Conservation (phyloP, 2,113 vertebrate genomes). For the Prunella himalayana region DNA sequence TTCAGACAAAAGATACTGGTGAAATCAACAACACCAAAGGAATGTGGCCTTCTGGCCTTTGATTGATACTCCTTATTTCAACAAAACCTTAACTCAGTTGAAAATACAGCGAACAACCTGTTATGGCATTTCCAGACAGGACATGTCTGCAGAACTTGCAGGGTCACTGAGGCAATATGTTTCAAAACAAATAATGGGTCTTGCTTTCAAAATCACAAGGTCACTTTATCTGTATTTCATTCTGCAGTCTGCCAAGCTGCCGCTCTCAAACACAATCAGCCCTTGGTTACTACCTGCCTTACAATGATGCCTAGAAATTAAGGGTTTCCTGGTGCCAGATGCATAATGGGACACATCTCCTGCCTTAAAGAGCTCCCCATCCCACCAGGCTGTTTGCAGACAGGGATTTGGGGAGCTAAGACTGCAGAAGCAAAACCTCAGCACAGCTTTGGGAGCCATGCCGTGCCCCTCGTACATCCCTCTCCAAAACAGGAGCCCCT, state of each 20-base stretch:
- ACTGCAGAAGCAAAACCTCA: neutral
- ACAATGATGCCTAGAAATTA: neutral
- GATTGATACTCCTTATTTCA: conserved; percentile 57
- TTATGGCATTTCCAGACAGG: conserved; percentile 39
- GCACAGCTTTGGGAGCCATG: neutral
- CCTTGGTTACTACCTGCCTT: neutral
- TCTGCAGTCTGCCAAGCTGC: neutral
- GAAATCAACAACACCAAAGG: conserved; percentile 37
- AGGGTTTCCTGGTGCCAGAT: neutral
- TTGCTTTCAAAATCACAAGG: conserved; percentile 38
- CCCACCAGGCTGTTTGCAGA: neutral
- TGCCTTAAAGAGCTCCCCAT: neutral
- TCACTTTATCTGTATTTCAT: conserved; percentile 32
- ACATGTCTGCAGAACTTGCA: neutral
- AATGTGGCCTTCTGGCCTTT: conserved; percentile 59
- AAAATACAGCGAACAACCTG: conserved; percentile 27
- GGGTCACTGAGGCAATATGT: conserved; percentile 35
- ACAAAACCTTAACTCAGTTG: conserved; percentile 43
- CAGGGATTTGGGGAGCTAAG: neutral
- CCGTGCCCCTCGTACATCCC: fast-evolving
- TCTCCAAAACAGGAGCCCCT: neutral
- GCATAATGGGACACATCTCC: neutral
- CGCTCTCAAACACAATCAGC: neutral
- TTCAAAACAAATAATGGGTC: conserved; percentile 35
- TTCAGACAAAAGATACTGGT: conserved; percentile 44